Evolutionary conservation across 2,113 vertebrate genomes (phyloP).

Genomic region (Chaetura pelagica): DNA sequence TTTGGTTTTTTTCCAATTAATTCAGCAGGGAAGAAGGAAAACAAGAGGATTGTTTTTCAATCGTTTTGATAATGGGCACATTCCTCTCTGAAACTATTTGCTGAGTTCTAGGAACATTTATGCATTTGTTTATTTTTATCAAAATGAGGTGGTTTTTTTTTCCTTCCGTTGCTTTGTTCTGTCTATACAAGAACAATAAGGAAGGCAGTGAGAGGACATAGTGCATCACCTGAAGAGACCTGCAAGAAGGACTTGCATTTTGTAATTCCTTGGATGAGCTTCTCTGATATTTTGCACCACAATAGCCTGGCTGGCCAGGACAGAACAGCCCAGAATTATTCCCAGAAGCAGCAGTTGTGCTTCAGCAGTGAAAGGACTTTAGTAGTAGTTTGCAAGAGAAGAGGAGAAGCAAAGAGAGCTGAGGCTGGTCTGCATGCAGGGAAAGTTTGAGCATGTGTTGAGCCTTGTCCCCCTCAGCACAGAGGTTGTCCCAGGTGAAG

Average conservation of each 20-base stretch:
- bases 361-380: not conserved
- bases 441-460: not conserved
- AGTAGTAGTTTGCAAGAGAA: not conserved
- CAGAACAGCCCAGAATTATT: not conserved
- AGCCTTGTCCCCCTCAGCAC: accelerated
- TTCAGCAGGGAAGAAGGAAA: not conserved
- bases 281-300: not conserved
- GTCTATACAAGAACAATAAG: not conserved
- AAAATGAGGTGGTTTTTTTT: not conserved
- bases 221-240: not conserved
- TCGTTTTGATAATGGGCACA: constrained; percentile 36
- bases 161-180: not conserved
- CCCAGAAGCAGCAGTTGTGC: not conserved
- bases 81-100: not conserved
- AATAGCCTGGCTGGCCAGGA: not conserved
- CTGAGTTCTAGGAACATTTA: constrained; percentile 39
- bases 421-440: accelerated
- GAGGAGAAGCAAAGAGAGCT: not conserved
- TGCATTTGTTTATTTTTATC: not conserved
- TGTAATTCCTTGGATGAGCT: not conserved
- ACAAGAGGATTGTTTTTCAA: not conserved
- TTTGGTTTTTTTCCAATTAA: not conserved
- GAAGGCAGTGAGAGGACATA: not conserved
- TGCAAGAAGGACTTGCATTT: not conserved
- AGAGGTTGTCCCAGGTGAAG: not conserved